Conservation (phyloP, 2,797 vertebrate species). For the Etheostoma nigrum region DNA sequence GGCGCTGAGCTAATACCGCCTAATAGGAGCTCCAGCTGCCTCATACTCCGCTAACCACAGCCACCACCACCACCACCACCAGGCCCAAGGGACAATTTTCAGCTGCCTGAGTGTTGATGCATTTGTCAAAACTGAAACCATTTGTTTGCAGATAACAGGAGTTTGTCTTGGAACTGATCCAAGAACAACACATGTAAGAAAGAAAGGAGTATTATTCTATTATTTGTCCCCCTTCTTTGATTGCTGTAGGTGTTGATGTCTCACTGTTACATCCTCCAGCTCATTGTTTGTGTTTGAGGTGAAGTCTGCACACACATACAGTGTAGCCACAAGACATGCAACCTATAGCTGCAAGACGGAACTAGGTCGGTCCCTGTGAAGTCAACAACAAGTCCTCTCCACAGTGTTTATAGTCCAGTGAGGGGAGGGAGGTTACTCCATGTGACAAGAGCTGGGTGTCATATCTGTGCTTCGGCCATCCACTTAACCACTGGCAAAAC, state of each 20-base stretch:
- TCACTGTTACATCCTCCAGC: constrained; percentile 28
- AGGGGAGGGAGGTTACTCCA: constrained; percentile 17
- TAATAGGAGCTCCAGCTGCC: constrained; percentile 70
- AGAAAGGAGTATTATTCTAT: constrained; percentile 1
- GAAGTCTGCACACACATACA: constrained; percentile 29
- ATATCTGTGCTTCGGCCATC: constrained; percentile 48
- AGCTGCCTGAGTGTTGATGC: background rate
- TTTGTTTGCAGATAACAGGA: constrained; percentile 10
- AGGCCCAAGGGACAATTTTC: constrained; percentile 25
- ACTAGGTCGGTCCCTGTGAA: constrained; percentile 65
- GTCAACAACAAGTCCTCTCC: constrained; percentile 62
- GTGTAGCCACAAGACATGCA: constrained; percentile 40
- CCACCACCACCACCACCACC: constrained; percentile 8
- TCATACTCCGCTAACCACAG: constrained; percentile 45
- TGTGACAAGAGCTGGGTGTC: constrained; percentile 66
- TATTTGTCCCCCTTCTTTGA: background rate
- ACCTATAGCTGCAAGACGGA: constrained; percentile 70
- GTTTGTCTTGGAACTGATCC: background rate
- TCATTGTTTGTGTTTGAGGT: constrained; percentile 45
- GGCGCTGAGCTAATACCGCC: constrained; percentile 67
- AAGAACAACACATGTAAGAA: background rate
- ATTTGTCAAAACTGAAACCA: background rate
- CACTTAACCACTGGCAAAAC: constrained; percentile 55
- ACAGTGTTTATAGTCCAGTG: constrained; percentile 36
- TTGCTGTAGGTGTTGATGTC: constrained; percentile 30